Evolutionary conservation across 2,888 invertebrate species (phyloP).

Genomic region (Halocaridina rubra): DNA sequence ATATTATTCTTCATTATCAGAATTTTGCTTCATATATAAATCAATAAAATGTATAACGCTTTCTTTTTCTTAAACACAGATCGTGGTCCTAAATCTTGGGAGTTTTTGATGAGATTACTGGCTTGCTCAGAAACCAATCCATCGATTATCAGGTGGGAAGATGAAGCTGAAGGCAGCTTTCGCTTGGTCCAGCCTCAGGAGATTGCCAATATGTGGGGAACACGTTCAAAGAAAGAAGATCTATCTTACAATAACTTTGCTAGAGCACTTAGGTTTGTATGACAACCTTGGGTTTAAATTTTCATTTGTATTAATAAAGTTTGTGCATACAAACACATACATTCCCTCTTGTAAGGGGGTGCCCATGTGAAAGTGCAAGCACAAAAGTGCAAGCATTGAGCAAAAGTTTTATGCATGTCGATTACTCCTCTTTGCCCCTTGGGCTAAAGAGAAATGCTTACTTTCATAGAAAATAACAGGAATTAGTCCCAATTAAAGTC

Average conservation of each 20-base stretch:
- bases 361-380: too few relatives aligned
- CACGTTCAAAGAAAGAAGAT: neutral
- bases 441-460: too few relatives aligned
- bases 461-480: too few relatives aligned
- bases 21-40: too few relatives aligned
- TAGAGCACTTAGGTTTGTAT: constrained; percentile 47
- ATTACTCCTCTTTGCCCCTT: neutral
- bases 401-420: neutral
- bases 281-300: neutral
- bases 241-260: constrained; percentile 56
- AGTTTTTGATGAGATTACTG: constrained; percentile 41
- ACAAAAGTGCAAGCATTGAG: too few relatives aligned
- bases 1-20: too few relatives aligned
- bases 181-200: constrained; percentile 35
- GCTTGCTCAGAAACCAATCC: constrained; percentile 35
- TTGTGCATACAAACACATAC: too few relatives aligned
- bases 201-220: constrained; percentile 32
- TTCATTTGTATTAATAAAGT: too few relatives aligned
- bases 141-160: constrained; percentile 38
- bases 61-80: constrained; percentile 22
- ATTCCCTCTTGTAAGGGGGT: too few relatives aligned
- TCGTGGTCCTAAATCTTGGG: constrained; percentile 47
- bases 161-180: constrained; percentile 13
- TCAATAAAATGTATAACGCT: too few relatives aligned
- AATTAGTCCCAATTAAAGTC: too few relatives aligned